A percentile compares a stretch with the other conserved stretches of the same genome.
Evolutionary conservation across 30 jellyfish, hydroid and myxozoan genomes (phyloP).

Genomic region (Aurelia aurita complex sp. Pacific): DNA sequence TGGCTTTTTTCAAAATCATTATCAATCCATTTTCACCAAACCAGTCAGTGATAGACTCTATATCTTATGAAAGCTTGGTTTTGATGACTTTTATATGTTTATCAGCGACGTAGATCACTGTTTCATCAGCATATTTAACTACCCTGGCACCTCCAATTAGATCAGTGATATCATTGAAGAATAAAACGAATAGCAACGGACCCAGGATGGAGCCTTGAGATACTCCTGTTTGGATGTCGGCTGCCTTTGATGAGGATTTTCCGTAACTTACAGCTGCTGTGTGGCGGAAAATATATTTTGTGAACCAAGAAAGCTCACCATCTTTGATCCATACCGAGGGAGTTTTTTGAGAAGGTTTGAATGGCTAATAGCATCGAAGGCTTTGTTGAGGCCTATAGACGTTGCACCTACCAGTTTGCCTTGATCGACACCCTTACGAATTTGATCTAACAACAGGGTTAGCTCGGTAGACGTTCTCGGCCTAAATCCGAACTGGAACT

Average conservation of each 20-base stretch:
- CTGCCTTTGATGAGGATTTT: slow-evolving; percentile 36
- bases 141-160: slow-evolving; percentile 46
- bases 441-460: slow-evolving; percentile 11
- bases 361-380: too few species aligned
- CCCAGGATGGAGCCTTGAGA: too few species aligned
- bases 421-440: background rate
- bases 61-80: slow-evolving; percentile 45
- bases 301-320: slow-evolving; percentile 51
- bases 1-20: slow-evolving; percentile 52
- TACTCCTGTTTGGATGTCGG: slow-evolving; percentile 33
- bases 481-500: background rate
- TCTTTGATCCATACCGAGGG: background rate
- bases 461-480: background rate
- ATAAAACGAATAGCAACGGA: slow-evolving; percentile 9
- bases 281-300: slow-evolving; percentile 46
- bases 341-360: too few species aligned
- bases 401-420: too few species aligned
- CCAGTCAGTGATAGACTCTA: slow-evolving; percentile 51
- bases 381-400: too few species aligned
- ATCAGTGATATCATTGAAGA: slow-evolving; percentile 31
- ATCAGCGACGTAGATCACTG: slow-evolving; percentile 52
- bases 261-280: slow-evolving; percentile 63
- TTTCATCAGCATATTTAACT: slow-evolving; percentile 70
- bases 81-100: slow-evolving; percentile 48
- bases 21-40: slow-evolving; percentile 47